A percentile compares a stretch with the other conserved stretches of the same genome.
Evolutionary conservation across 2,797 vertebrate genomes (phyloP).

Genomic region (Brachymystax lenok): DNA sequence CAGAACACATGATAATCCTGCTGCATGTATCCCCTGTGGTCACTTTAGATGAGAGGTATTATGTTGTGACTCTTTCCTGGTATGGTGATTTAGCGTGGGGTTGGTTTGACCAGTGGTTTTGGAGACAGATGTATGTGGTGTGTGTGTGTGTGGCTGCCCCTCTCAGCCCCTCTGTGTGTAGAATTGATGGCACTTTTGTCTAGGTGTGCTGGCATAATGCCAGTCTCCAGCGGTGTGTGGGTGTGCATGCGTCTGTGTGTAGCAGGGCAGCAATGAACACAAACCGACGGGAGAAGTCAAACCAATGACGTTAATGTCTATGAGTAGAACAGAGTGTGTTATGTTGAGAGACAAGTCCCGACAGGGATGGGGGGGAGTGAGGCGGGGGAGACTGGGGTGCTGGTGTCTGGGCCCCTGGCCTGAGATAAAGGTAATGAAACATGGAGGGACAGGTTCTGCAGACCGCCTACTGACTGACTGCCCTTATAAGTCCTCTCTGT

Average conservation of each 20-base stretch:
- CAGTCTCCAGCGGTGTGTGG: not conserved
- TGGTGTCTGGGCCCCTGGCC: constrained; percentile 42
- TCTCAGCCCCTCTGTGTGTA: not conserved
- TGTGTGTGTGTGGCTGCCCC: constrained; percentile 2
- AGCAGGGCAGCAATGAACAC: not conserved
- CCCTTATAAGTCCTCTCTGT: constrained; percentile 64
- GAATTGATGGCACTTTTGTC: not conserved
- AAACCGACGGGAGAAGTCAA: constrained; percentile 7
- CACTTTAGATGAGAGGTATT: not conserved
- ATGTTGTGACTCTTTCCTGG: not conserved
- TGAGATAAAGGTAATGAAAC: constrained; percentile 60
- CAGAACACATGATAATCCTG: not conserved
- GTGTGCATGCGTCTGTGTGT: not conserved
- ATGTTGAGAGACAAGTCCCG: not conserved
- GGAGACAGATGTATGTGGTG: not conserved
- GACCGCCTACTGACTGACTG: constrained; percentile 19
- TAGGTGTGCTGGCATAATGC: not conserved
- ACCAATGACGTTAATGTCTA: not conserved
- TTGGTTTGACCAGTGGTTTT: not conserved
- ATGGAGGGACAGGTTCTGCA: constrained; percentile 43
- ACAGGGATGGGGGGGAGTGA: not conserved
- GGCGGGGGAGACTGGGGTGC: constrained; percentile 28
- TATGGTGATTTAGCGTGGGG: not conserved
- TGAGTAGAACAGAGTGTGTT: constrained; percentile 18
- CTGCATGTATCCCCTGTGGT: not conserved